Conservation (phyloP, 2,113 vertebrate genomes). For the Phodopus roborovskii region DNA sequence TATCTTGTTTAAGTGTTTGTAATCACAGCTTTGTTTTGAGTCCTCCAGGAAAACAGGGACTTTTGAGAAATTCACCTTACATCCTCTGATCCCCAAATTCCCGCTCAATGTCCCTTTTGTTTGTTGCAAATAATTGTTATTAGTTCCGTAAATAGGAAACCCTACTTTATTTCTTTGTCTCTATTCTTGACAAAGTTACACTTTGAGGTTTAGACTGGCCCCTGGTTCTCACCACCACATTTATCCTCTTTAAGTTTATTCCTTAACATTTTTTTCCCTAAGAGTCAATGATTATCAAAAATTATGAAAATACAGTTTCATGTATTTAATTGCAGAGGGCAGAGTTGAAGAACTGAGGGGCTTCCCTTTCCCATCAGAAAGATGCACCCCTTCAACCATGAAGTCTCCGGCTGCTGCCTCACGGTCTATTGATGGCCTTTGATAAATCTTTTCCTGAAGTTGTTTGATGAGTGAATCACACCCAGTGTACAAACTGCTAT, state of each 20-base stretch:
- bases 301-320: background rate
- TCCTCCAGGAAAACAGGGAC: background rate
- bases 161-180: background rate
- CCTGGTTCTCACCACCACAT: background rate
- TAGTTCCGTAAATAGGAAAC: slow-evolving; percentile 46
- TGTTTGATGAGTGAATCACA: slow-evolving; percentile 22
- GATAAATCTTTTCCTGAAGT: background rate
- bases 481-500: background rate
- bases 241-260: background rate
- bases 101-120: background rate
- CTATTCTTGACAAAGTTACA: background rate
- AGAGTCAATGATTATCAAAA: background rate
- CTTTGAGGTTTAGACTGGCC: too few species aligned
- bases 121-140: background rate
- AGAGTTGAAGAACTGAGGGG: slow-evolving; percentile 28
- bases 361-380: background rate
- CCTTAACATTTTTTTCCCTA: slow-evolving; percentile 7
- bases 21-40: background rate
- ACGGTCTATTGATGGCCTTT: background rate
- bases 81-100: slow-evolving; percentile 31
- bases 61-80: slow-evolving; percentile 29
- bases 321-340: slow-evolving; percentile 26
- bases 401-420: background rate
- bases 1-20: slow-evolving; percentile 66
- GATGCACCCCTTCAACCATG: background rate